These are phyloP conservation scores for Psophia crepitans DNA, from an alignment of 2,113 vertebrate genomes.

Conservation along the genomic window DNA sequence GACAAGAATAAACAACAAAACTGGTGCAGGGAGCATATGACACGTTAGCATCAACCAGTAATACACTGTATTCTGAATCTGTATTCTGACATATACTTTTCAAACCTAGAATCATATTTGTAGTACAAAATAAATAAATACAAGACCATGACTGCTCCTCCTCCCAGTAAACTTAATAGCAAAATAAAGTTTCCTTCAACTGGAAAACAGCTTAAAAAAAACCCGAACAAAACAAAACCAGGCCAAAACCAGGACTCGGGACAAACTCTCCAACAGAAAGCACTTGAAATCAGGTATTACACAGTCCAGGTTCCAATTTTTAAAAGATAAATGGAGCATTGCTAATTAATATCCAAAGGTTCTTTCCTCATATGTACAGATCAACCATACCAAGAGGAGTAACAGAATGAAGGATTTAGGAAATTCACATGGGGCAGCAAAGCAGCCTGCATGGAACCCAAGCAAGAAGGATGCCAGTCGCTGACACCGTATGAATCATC, in stretches of 20 bases:
- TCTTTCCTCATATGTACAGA: neutral
- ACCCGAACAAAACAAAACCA: neutral
- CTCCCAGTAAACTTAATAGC: neutral
- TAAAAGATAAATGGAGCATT: neutral
- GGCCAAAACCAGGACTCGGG: neutral
- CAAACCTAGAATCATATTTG: neutral
- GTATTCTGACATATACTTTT: neutral
- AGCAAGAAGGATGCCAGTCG: neutral
- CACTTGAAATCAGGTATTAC: neutral
- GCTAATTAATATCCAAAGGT: neutral
- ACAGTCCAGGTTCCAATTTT: neutral
- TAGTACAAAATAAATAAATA: neutral
- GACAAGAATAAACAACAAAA: neutral
- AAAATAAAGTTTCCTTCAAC: neutral
- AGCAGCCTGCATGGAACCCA: neutral
- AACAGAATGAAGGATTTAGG: neutral
- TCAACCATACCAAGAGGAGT: neutral
- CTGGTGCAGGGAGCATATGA: neutral
- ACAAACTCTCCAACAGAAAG: neutral
- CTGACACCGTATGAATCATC: neutral
- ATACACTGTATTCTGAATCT: neutral
- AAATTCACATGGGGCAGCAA: neutral
- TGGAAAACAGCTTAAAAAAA: neutral
- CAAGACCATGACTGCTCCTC: neutral
- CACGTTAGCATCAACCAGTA: neutral